Conservation (phyloP, 2,888 invertebrate species). For the Hipparchia sbordonii region DNA sequence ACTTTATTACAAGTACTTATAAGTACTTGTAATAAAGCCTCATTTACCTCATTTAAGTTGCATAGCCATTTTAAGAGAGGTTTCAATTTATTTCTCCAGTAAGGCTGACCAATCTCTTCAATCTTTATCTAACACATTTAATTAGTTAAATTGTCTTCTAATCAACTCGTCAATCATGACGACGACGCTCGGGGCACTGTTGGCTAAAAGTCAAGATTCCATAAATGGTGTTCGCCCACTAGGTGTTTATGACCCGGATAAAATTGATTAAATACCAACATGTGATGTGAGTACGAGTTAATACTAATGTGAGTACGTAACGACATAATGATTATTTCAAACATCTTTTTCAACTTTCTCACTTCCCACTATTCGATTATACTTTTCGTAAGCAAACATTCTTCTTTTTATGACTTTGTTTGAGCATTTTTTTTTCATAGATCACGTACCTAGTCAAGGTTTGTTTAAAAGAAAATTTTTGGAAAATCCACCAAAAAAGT, state of each 20-base stretch:
- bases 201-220: constrained; percentile 58
- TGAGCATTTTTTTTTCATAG: no score
- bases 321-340: constrained; percentile 1
- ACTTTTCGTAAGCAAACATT: no score
- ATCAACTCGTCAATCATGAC: constrained; percentile 17
- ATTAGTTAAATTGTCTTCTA: constrained; percentile 8
- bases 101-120: background rate
- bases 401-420: no score
- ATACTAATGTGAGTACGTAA: background rate
- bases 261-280: constrained; percentile 25
- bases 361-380: background rate
- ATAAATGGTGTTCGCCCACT: constrained; percentile 66
- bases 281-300: background rate
- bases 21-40: no score
- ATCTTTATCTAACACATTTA: background rate
- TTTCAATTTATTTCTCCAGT: no score
- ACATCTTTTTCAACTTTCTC: background rate
- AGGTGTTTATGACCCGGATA: constrained; percentile 56
- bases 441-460: no score
- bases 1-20: no score
- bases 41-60: no score
- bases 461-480: no score
- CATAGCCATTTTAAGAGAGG: no score
- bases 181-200: constrained; percentile 2
- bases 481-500: no score